These are phyloP conservation scores for Apistogramma diplotaenia DNA, from an alignment of 2,113 vertebrate genomes.

Conservation along the genomic window DNA sequence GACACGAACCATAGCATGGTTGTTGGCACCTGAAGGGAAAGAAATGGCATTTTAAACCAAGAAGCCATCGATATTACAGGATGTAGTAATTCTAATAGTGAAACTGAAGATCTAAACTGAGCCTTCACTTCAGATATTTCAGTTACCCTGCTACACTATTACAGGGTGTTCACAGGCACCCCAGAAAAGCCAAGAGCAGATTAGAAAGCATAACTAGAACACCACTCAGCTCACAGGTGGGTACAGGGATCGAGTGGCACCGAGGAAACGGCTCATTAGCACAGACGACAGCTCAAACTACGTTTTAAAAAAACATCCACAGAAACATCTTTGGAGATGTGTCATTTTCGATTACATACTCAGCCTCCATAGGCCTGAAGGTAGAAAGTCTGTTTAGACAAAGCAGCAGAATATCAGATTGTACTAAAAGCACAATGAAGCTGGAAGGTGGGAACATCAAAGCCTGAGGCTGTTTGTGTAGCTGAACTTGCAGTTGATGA, in stretches of 20 bases:
- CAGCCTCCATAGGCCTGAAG: background rate
- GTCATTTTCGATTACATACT: background rate
- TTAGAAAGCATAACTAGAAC: background rate
- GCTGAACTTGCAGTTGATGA: no score
- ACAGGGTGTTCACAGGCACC: background rate
- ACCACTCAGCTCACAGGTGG: background rate
- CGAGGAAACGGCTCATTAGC: background rate
- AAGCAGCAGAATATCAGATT: background rate
- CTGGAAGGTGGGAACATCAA: no score
- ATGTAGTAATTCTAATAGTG: background rate
- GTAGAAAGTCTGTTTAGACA: background rate
- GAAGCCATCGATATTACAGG: background rate
- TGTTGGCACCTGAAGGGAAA: conserved; percentile 83
- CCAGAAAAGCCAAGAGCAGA: background rate
- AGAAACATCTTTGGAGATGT: background rate
- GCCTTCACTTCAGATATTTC: background rate
- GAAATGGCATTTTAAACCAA: background rate
- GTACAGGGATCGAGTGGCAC: background rate
- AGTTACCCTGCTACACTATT: no score
- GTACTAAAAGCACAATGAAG: background rate
- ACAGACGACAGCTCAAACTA: background rate
- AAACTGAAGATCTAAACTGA: background rate
- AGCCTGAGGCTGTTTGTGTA: no score
- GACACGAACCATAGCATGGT: conserved; percentile 92
- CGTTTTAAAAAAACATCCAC: background rate